Conservation (phyloP, 2,113 vertebrate species). For the Phalacrocorax carbo region DNA sequence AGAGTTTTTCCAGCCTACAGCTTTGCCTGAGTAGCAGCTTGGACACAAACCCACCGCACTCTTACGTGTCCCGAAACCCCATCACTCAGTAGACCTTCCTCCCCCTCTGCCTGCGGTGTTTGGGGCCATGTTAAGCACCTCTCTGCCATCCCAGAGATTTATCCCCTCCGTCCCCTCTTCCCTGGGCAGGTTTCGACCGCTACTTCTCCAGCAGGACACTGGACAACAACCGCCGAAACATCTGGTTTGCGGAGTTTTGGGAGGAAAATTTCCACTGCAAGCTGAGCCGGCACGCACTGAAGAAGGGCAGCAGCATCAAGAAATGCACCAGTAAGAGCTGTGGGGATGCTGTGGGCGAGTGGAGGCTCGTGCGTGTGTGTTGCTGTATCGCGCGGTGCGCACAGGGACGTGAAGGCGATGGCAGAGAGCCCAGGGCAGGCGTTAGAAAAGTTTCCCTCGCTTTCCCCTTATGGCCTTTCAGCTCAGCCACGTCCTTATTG, state of each 20-base stretch:
- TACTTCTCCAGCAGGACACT: slow-evolving; percentile 94
- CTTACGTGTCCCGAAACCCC: not conserved
- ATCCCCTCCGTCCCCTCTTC: not conserved
- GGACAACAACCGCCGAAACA: slow-evolving; percentile 95
- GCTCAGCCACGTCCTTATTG: not conserved
- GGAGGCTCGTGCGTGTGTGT: fast-evolving
- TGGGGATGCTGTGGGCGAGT: not conserved
- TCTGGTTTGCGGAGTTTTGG: slow-evolving; percentile 98
- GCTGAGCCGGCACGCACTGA: slow-evolving; percentile 89
- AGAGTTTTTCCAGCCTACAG: not conserved
- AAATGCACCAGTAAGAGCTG: slow-evolving; percentile 93
- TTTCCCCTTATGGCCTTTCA: not conserved
- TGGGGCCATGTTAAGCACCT: fast-evolving
- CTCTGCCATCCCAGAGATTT: not conserved
- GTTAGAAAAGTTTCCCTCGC: not conserved
- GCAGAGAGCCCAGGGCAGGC: not conserved
- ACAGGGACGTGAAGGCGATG: fast-evolving
- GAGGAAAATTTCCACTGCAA: slow-evolving; percentile 98
- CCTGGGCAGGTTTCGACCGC: slow-evolving; percentile 87
- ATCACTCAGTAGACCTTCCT: fast-evolving
- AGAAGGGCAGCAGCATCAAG: slow-evolving; percentile 89
- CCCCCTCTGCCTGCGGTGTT: not conserved
- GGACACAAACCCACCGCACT: not conserved
- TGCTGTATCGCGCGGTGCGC: fast-evolving
- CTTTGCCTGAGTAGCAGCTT: not conserved